Base-by-base conservation (phyloP, 2,113 vertebrate species). In the Ciconia maguari region DNA sequence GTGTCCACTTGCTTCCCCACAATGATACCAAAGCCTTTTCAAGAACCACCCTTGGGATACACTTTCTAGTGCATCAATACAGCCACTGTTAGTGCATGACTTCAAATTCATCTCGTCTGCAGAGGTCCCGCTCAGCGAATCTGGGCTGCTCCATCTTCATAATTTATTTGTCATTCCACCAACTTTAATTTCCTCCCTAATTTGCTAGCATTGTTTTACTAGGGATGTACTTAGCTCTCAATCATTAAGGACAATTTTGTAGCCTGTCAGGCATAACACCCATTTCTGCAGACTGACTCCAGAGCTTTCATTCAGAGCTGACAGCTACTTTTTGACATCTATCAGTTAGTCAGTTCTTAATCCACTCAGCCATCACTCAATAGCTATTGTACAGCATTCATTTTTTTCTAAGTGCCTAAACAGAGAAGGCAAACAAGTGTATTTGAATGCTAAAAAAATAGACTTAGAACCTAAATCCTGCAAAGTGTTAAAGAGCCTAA, bases 401-500 rank as follows among this genome's bases (percentile, higher is more conserved):
- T 84, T 85, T 90, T 90, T 77, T 76, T 8, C 20, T 58, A 85
- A 89, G 48, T 79, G 36, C n/a, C 44, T 91, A 62, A 87, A 65
- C 61, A 76, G 81, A 80, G 55, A 79, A 77, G 62, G 46, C 55
- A 94, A 96, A 93, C n/a, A 84, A 89, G 36, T 57, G 27, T 52
- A 84, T 93, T 41, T 87, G 75, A 83, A 83, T 54, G 49, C 65
- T 61, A 58, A 89, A 94, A 90, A 93, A 89, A 38, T 10, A 70
- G 62, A 71, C 18, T 83, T 85, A 77, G n/a, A 80, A 38, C 20
- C 75, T 90, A 86, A 92, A 89, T 83, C 51, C 60, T 81, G 68
- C n/a, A 75, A 97, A 92, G 68, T 64, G 85, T 94, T 96, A 91
- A 94, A 96, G 15, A 85, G 36, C 49, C 75, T 96, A 94, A 94